Evolutionary conservation across 2,888 invertebrate genomes (phyloP).

Genomic region (Augiades crinisus): DNA sequence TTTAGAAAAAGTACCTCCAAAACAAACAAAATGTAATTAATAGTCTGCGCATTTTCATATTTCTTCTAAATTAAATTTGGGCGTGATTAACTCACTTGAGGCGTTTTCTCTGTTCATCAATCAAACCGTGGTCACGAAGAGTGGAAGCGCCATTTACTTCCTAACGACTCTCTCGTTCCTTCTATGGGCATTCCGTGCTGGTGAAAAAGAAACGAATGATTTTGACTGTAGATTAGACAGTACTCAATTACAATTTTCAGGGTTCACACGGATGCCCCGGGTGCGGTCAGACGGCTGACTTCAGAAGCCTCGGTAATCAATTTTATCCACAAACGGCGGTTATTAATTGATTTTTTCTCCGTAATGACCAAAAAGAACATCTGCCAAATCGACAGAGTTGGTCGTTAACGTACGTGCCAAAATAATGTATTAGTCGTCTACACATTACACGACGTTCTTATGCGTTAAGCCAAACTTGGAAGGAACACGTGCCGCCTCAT

Average conservation of each 20-base stretch:
- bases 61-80: slow-evolving; percentile 77
- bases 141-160: slow-evolving; percentile 64
- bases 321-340: slow-evolving; percentile 76
- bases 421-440: slow-evolving; percentile 39
- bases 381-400: slow-evolving; percentile 64
- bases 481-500: slow-evolving; percentile 32
- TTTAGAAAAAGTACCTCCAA: slow-evolving; percentile 54
- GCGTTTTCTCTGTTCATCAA: slow-evolving; percentile 81
- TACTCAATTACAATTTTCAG: slow-evolving; percentile 65
- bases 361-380: slow-evolving; percentile 76
- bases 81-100: slow-evolving; percentile 75
- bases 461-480: slow-evolving; percentile 20
- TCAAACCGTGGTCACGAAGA: slow-evolving; percentile 62
- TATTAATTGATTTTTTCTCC: slow-evolving; percentile 73
- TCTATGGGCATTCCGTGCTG: slow-evolving; percentile 27
- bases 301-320: slow-evolving; percentile 76
- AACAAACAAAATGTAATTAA: slow-evolving; percentile 73
- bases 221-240: slow-evolving; percentile 56
- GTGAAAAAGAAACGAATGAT: slow-evolving; percentile 45
- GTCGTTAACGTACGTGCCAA: slow-evolving; percentile 73
- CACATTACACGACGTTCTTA: slow-evolving; percentile 29
- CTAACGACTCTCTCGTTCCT: slow-evolving; percentile 54
- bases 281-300: slow-evolving; percentile 60
- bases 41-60: slow-evolving; percentile 60
- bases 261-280: slow-evolving; percentile 66